Conservation (phyloP, 2,888 invertebrate genomes). For the Bombyx huttoni region DNA sequence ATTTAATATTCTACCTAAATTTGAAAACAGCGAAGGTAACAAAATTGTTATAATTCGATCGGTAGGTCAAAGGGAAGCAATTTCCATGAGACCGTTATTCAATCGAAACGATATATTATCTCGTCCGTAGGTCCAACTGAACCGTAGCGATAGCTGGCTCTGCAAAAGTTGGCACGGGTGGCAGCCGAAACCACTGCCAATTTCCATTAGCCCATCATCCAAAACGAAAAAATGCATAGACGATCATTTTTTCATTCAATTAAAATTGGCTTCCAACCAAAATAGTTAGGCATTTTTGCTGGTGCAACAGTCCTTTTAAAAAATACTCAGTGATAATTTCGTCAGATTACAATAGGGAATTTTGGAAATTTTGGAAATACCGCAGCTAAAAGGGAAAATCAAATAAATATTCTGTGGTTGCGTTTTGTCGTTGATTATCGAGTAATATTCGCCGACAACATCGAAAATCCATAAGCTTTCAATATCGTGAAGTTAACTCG, state of each 20-base stretch:
- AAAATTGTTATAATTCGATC: conserved; percentile 26
- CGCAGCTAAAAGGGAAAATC: neutral
- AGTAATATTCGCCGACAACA: conserved; percentile 48
- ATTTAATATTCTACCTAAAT: conserved; percentile 13
- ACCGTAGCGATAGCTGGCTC: conserved; percentile 65
- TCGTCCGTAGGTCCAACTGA: conserved; percentile 52
- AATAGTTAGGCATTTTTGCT: conserved; percentile 28
- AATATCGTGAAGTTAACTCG: conserved; percentile 65
- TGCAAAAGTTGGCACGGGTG: conserved; percentile 67
- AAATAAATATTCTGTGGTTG: conserved; percentile 3
- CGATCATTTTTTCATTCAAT: conserved; percentile 72
- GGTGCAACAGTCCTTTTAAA: neutral
- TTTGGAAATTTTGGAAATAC: neutral
- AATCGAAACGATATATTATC: conserved; percentile 62
- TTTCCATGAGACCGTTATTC: conserved; percentile 65
- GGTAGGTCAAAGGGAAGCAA: conserved; percentile 42
- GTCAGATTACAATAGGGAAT: no score
- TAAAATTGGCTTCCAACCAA: conserved; percentile 66
- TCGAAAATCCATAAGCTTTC: conserved; percentile 71
- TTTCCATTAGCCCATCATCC: conserved; percentile 72
- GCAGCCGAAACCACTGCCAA: conserved; percentile 66
- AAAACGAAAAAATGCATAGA: conserved; percentile 71
- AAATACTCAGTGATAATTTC: neutral
- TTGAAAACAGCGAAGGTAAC: conserved; percentile 6
- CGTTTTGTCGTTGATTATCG: conserved; percentile 39